Percentiles rank a stretch among this genome's conserved stretches.
phyloP scores from a whole-genome alignment of 2,113 vertebrate species.

The Cyprinodon brontotheroides region DNA sequence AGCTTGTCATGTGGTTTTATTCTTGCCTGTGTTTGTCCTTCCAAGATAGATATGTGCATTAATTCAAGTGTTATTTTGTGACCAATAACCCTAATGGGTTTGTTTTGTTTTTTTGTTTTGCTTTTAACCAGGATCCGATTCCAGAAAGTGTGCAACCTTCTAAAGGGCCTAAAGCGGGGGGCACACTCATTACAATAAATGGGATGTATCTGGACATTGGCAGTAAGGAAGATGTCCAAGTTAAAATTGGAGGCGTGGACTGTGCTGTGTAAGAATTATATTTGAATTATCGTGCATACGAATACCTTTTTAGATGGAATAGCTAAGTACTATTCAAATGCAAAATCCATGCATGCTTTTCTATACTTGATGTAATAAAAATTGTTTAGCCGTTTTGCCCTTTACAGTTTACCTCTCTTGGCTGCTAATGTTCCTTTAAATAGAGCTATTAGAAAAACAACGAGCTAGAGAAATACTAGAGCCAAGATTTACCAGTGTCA shows the following conservation, averaged over 20 bases:
- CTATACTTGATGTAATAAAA: not conserved
- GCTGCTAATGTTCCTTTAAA: conserved; percentile 49
- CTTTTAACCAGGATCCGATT: conserved; percentile 79
- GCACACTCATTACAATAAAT: conserved; percentile 87
- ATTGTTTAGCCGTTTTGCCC: not conserved
- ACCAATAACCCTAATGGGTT: not conserved
- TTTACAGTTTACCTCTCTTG: conserved; percentile 22
- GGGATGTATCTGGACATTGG: conserved; percentile 85
- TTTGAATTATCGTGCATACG: conserved; percentile 40
- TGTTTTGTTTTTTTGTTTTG: not conserved
- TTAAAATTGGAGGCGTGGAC: conserved; percentile 79
- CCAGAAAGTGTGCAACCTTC: conserved; percentile 78
- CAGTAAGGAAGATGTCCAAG: conserved; percentile 84
- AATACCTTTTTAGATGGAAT: conserved; percentile 20
- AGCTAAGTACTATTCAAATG: conserved; percentile 54
- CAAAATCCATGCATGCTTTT: not conserved
- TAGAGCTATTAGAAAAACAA: conserved; percentile 59
- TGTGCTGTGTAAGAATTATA: conserved; percentile 87
- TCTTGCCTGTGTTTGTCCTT: conserved; percentile 1
- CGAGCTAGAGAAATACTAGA: conserved; percentile 47
- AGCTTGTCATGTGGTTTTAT: not conserved
- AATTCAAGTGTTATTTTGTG: conserved; percentile 20
- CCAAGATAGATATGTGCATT: conserved; percentile 21
- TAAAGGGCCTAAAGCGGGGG: conserved; percentile 87
- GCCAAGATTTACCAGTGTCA: conserved; percentile 68